A percentile compares a stretch with the other conserved stretches of the same genome.
Evolutionary conservation across 1,140 invertebrate species (phyloP).

Genomic region (Drosophila ironensis): DNA sequence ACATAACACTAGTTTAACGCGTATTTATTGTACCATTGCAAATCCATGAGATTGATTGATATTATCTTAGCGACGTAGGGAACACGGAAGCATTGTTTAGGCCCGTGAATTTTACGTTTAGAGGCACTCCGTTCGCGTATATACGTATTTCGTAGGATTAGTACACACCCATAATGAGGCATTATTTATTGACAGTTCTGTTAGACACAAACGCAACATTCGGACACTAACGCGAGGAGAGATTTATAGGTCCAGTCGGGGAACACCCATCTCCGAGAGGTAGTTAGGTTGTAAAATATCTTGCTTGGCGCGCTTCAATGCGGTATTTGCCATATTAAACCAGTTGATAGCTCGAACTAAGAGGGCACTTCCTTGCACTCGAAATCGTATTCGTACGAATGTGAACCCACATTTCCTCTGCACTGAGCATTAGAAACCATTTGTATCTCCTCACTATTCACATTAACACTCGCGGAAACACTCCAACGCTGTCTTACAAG

Average conservation of each 20-base stretch:
- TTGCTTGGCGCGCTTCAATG: constrained; percentile 15
- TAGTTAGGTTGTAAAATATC: constrained; percentile 35
- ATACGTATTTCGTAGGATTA: constrained; percentile 38
- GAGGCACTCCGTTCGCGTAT: constrained; percentile 31
- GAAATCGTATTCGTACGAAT: constrained; percentile 15
- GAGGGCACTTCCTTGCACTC: not conserved
- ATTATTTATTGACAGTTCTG: constrained; percentile 51
- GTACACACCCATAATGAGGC: constrained; percentile 9
- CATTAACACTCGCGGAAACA: too few species aligned
- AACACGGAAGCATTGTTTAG: constrained; percentile 15
- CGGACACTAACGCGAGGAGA: constrained; percentile 11
- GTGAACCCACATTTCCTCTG: constrained; percentile 20
- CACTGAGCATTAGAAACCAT: constrained; percentile 49
- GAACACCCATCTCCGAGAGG: constrained; percentile 5
- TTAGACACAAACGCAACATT: constrained; percentile 67
- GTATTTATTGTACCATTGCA: constrained; percentile 59
- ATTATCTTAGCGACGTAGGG: constrained; percentile 36
- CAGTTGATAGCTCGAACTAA: constrained; percentile 22
- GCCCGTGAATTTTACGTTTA: constrained; percentile 22
- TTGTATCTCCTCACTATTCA: constrained; percentile 17
- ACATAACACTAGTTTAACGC: constrained; percentile 36
- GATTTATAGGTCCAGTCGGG: constrained; percentile 46
- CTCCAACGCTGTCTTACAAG: constrained; percentile 21
- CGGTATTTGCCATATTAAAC: constrained; percentile 63
- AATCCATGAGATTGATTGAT: constrained; percentile 70